phyloP scores from a whole-genome alignment of 1,140 invertebrate genomes.

The Megalopta genalis region DNA sequence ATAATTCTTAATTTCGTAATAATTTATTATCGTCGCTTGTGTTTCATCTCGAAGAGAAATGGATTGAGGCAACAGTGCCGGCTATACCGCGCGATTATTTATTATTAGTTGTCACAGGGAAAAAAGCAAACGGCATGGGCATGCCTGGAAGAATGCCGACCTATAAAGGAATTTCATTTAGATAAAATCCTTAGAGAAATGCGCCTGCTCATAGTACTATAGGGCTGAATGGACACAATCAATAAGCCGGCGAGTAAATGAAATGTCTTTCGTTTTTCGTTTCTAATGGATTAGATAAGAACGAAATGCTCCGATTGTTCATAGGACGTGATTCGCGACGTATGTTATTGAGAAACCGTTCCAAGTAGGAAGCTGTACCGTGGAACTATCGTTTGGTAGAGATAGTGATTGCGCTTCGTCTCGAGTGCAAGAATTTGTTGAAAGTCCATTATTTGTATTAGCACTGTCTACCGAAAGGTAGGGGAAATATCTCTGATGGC shows the following conservation, averaged over 20 bases:
- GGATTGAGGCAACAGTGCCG: neutral
- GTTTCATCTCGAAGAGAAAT: too few species aligned
- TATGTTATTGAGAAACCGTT: neutral
- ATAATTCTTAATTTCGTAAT: too few species aligned
- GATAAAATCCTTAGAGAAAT: slow-evolving; percentile 15
- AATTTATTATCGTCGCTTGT: too few species aligned
- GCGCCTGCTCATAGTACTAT: neutral
- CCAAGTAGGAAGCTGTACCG: too few species aligned
- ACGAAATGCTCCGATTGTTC: neutral
- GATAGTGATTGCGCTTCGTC: neutral
- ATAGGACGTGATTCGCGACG: neutral
- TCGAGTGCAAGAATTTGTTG: neutral
- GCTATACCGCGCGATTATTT: neutral
- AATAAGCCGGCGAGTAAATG: slow-evolving; percentile 8
- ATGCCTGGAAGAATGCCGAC: neutral
- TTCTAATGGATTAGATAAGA: slow-evolving; percentile 20
- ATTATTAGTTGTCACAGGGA: neutral
- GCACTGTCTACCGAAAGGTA: neutral
- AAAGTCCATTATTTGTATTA: neutral
- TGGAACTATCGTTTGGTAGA: neutral
- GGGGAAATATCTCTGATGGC: neutral
- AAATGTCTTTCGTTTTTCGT: slow-evolving; percentile 14
- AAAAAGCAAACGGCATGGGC: neutral
- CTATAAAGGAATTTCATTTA: slow-evolving; percentile 28
- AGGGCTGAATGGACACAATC: neutral